Evolutionary conservation across 2,888 invertebrate genomes (phyloP), one percentile per base, ranked within the genome.

Genomic region (Tenthredo amoena): DNA sequence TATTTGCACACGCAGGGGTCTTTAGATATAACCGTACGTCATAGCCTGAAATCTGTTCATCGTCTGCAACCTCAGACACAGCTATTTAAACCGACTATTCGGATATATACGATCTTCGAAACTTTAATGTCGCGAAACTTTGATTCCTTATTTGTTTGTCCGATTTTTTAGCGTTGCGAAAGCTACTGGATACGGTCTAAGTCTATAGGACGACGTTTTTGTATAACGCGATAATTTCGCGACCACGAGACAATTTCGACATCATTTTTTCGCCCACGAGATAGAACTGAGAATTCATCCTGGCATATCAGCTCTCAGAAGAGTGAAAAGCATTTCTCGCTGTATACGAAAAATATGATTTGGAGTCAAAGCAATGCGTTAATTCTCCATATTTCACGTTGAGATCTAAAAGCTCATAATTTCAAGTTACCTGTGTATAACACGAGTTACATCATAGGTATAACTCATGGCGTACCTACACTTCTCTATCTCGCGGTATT

Each of bases 41-140:
- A 89, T 89, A 87, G 85, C 87, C 85, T 79, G 82, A 89, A 87
- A 89, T 91, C 91, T 91, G 91, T 91, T 91, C 90, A 89, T 89
- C 91, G 91, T 91, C 91, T 89, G 86, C 85, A 79, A 34, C 34
- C 7, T 68, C 34, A 34, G 68, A 31, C 34, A 34, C 34, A 18
- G 68, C 68, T 68, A 68, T 68, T 55, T 68, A 34, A 34, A 68
- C 68, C 68, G 18, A 6, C 34, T 68, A 18, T 34, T 34, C 34
- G 68, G 34, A 68, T 68, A 6, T 34, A 68, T 34, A 68, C 15
- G 68, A 34, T 34, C 34, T 34, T 18, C 6, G 34, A 68, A 34
- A 68, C 15, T 68, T 68, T 68, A 68, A 34, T 26, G 31, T 10
- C 34, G 34, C 34, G 26, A 68, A 68, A 34, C 68, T 68, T 68